phyloP scores from a whole-genome alignment of 2,797 vertebrate genomes.

The Thunnus albacares region DNA sequence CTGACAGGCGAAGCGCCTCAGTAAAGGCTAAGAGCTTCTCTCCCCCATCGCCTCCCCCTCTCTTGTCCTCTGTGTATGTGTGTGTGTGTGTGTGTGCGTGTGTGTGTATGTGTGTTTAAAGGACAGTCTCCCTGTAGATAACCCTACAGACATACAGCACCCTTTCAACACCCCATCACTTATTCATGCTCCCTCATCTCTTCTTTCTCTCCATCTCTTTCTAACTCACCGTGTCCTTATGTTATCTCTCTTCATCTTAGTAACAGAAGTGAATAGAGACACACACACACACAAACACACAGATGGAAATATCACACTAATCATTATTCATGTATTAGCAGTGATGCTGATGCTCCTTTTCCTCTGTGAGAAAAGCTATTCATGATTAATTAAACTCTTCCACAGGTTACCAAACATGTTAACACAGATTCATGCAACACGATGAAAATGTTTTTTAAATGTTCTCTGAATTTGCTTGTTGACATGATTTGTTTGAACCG shows the following conservation, averaged over 20 bases:
- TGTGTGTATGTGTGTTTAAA: slow-evolving; percentile 61
- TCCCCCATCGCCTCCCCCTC: slow-evolving; percentile 12
- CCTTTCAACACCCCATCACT: slow-evolving; percentile 79
- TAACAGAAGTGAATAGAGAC: slow-evolving; percentile 20
- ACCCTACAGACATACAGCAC: slow-evolving; percentile 58
- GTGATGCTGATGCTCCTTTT: not conserved
- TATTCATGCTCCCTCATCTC: slow-evolving; percentile 75
- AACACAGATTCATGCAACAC: not conserved
- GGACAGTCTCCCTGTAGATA: slow-evolving; percentile 60
- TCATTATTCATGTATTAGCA: slow-evolving; percentile 24
- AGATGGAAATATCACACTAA: not conserved
- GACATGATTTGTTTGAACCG: not conserved
- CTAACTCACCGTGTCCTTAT: slow-evolving; percentile 16
- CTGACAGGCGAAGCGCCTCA: slow-evolving; percentile 79
- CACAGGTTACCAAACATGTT: not conserved
- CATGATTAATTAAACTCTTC: not conserved
- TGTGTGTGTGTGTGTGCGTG: slow-evolving; percentile 36
- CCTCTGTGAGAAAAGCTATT: not conserved
- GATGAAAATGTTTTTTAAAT: not conserved
- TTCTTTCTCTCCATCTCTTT: slow-evolving; percentile 42
- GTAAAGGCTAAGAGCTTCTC: slow-evolving; percentile 78
- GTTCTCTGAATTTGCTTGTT: not conserved
- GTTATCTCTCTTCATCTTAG: slow-evolving; percentile 30
- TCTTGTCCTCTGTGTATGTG: slow-evolving; percentile 2
- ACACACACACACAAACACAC: not conserved